phyloP scores from a whole-genome alignment of 2,888 invertebrate species.

The Melitaea athalia region DNA sequence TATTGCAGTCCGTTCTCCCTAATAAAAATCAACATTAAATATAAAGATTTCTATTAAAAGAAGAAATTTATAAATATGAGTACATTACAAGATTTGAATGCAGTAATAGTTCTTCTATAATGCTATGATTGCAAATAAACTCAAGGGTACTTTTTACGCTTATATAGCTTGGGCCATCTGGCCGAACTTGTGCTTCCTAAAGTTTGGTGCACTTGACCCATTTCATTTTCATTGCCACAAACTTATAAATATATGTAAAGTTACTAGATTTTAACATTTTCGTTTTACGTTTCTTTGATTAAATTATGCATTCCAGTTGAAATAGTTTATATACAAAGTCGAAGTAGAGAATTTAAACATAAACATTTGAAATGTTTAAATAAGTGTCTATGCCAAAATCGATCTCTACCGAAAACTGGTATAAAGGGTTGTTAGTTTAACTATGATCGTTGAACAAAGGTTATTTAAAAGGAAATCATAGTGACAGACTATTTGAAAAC shows the following conservation, averaged over 20 bases:
- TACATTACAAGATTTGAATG: neutral
- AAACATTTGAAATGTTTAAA: too few relatives aligned
- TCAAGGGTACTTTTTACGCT: neutral
- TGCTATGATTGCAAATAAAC: neutral
- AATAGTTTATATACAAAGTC: too few relatives aligned
- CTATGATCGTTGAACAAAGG: neutral
- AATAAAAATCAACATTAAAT: too few relatives aligned
- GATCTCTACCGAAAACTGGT: neutral
- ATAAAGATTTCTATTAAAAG: too few relatives aligned
- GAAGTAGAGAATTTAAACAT: too few relatives aligned
- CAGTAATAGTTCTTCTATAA: neutral
- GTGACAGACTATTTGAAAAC: slow-evolving; percentile 29
- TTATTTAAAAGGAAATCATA: slow-evolving; percentile 18
- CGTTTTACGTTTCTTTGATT: neutral
- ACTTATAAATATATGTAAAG: neutral
- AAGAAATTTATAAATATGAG: too few relatives aligned
- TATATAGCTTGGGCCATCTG: neutral
- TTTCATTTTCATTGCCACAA: slow-evolving; percentile 18
- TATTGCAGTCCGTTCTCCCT: too few relatives aligned
- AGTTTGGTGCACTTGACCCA: slow-evolving; percentile 33
- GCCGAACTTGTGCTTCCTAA: slow-evolving; percentile 1
- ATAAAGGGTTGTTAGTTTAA: neutral
- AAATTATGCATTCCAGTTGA: too few relatives aligned
- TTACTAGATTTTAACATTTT: neutral
- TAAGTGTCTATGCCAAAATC: neutral